Evolutionary conservation across 2,888 invertebrate species (phyloP), one percentile per base, ranked within the genome.

Genomic region (Clanis bilineata): DNA sequence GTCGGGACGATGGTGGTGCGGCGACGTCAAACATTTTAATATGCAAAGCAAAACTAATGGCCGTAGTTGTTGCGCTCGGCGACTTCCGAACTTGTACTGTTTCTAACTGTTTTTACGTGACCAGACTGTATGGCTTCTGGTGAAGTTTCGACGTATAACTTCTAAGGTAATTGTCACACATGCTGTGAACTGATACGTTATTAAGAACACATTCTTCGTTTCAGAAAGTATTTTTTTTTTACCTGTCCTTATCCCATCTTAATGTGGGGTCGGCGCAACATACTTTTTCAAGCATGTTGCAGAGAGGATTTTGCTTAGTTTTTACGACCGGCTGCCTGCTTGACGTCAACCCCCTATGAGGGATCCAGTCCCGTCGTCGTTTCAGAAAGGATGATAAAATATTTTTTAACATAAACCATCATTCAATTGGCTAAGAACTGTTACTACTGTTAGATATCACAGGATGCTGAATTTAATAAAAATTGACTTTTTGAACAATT

Each of bases 41-140:
- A 69, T 67, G 64, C 64, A 65, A 69, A 65, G 62, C 32, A 60
- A 64, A 69, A 67, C 69, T 67, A 63, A 69, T 64, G 67, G 58
- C 56, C 36, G n/a, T 44, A 60, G 60, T 36, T 4, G 51, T 51
- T 51, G 51, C 18, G 18, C 51, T 51, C 51, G 15, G 18, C 18
- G 18, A 51, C 51, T 51, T 51, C 18, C 32, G 10, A 51, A 51
- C 10, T 51, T 51, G 32, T 28, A 32, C 51, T 51, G 51, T 28
- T 51, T 51, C 51, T 51, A 51, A 51, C 51, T 51, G 51, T 51
- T 32, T 51, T 51, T 51, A 28, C 51, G 51, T 51, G 51, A 51
- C 51, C 32, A 51, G 51, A 51, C 18, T 51, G 18, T 18, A 32
- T 18, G 32, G 32, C 28, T 51, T 18, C 18, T 28, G 15, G 18